Base-by-base conservation (phyloP, 2,888 invertebrate species). In the Dasypogon diadema region DNA sequence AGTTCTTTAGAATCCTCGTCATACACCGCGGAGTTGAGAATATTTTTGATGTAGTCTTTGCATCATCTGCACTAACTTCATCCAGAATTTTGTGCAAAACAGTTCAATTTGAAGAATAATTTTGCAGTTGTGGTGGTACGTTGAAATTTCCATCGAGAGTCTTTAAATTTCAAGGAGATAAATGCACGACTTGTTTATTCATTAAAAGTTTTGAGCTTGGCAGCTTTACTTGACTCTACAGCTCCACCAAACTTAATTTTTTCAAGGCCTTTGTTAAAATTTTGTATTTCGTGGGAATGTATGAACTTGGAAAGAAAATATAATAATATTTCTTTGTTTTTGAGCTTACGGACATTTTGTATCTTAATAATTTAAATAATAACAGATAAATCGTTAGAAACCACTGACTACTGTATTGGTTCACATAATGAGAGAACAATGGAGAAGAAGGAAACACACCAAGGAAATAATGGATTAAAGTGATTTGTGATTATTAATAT, bases 111-210 rank as follows among this genome's bases (percentile, higher is more conserved):
- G n/a, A 6, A 42, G n/a, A 12, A 42, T n/a, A 12, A 18, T 12
- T 37, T 60, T 22, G 10, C 34, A 60, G 58, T 26, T 10, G 16
- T 24, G n/a, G 37, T 18, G 37, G 4, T 16, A 34, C n/a, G n/a
- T 37, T 26, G 10, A 37, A 34, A 60, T 30, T 12, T 16, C 21
- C 18, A n/a, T 30, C 6, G 10, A 16, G 60, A 60, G 21, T 18
- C 37, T 21, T 21, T 21, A 2, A 37, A 37, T 37, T 42, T 34
- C 60, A 58, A 21, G 26, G 1, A 22, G 60, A 30, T 34, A 37
- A 37, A 37, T 21, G 60, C 60, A 18, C 60, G n/a, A 37, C 60
- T 60, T 34, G 42, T 60, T 37, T 60, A 37, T 37, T 60, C 16
- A 60, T 60, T 60, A 60, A 60, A 60, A 34, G 37, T 60, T 60